phyloP scores from a whole-genome alignment of 2,888 invertebrate genomes.

The Branchipolynoe longqiensis region DNA sequence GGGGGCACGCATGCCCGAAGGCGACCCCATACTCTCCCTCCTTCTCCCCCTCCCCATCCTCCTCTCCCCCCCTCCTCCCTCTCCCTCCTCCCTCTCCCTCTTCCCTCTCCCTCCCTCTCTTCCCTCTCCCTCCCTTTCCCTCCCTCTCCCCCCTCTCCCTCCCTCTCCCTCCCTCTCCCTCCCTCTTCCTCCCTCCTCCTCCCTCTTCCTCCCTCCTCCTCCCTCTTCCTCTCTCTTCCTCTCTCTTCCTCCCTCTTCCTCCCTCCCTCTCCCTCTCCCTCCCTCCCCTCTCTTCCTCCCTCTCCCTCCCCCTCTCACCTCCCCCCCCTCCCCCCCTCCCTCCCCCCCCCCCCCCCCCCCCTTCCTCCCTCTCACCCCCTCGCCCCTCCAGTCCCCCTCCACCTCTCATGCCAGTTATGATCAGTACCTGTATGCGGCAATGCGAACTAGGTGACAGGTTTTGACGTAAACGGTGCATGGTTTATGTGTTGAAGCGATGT shows the following conservation, averaged over 20 bases:
- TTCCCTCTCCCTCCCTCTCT: neutral
- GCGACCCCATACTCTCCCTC: neutral
- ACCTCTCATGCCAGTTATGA: neutral
- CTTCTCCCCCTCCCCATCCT: neutral
- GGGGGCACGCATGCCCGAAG: no score
- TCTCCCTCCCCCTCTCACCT: neutral
- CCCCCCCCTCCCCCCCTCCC: neutral
- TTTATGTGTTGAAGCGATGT: no score
- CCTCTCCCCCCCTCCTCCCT: neutral
- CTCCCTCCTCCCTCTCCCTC: neutral
- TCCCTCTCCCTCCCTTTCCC: neutral
- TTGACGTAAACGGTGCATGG: neutral
- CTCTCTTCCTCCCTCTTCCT: neutral
- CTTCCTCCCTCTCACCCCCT: neutral
- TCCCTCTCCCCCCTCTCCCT: neutral
- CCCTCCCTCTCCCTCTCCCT: neutral
- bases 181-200: neutral
- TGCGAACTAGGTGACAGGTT: neutral
- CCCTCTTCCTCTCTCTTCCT: neutral
- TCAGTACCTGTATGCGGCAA: neutral
- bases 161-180: neutral
- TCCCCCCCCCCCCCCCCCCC: neutral
- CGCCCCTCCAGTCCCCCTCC: neutral
- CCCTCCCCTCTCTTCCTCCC: neutral
- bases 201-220: neutral